A percentile compares a stretch with the other conserved stretches of the same genome.
These are phyloP conservation scores for Cantharis nigra DNA, from an alignment of 2,888 invertebrate species.

Conservation along the genomic window DNA sequence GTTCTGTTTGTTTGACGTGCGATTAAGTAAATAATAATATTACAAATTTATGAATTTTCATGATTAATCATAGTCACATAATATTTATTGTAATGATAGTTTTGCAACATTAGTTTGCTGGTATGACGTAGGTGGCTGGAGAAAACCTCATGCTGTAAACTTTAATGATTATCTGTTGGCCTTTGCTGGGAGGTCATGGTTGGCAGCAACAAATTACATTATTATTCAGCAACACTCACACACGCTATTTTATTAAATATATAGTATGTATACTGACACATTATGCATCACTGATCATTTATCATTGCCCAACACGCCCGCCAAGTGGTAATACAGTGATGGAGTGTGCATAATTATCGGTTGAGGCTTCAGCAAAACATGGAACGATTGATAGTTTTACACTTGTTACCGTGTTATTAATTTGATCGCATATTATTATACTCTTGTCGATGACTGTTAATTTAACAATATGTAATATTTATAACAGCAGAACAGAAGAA, in stretches of 20 bases:
- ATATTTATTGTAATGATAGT: constrained; percentile 40
- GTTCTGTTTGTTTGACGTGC: neutral
- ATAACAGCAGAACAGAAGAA: neutral
- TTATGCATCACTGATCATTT: constrained; percentile 48
- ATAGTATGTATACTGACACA: constrained; percentile 46
- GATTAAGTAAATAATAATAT: constrained; percentile 19
- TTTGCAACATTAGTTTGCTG: constrained; percentile 41
- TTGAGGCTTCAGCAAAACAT: constrained; percentile 43
- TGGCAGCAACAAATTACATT: constrained; percentile 52
- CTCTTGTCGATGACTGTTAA: constrained; percentile 4
- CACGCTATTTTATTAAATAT: constrained; percentile 48
- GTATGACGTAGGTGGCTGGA: constrained; percentile 46
- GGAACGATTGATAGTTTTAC: constrained; percentile 47
- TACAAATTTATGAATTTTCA: constrained; percentile 37
- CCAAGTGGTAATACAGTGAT: constrained; percentile 49
- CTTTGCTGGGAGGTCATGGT: constrained; percentile 48
- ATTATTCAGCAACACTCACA: constrained; percentile 50
- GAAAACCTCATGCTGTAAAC: constrained; percentile 48
- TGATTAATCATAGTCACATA: constrained; percentile 41
- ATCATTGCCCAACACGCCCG: constrained; percentile 49
- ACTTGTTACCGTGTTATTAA: constrained; percentile 42
- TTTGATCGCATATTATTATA: constrained; percentile 12
- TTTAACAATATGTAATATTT: neutral
- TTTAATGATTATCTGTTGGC: constrained; percentile 49
- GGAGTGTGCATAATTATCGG: constrained; percentile 49